A percentile compares a stretch with the other conserved stretches of the same genome.
Evolutionary conservation across 2,797 vertebrate species (phyloP).

Genomic region (Smutsia gigantea): DNA sequence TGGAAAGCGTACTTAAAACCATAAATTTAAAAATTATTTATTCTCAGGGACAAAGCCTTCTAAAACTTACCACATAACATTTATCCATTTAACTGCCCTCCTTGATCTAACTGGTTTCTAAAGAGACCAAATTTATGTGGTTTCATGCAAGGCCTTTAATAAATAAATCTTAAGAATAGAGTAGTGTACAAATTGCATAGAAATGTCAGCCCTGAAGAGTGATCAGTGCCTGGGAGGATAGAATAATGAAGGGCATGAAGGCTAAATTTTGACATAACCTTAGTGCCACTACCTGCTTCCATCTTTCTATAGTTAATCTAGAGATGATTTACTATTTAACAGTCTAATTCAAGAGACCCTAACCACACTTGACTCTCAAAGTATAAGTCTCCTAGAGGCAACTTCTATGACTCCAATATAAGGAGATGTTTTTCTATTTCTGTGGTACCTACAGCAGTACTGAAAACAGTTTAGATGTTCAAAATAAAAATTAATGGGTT

Average conservation of each 20-base stretch:
- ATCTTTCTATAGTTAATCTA: slow-evolving; percentile 33
- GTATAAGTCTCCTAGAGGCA: background rate
- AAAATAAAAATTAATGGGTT: slow-evolving; percentile 6
- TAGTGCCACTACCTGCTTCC: background rate
- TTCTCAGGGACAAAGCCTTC: slow-evolving; percentile 64
- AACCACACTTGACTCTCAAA: background rate
- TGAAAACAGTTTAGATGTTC: background rate
- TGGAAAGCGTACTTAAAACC: background rate
- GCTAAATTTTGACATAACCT: slow-evolving; percentile 53
- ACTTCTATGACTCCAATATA: background rate
- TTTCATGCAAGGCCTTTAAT: slow-evolving; percentile 65
- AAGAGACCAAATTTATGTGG: slow-evolving; percentile 69
- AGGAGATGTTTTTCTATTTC: background rate
- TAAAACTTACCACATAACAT: slow-evolving; percentile 66
- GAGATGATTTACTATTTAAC: background rate
- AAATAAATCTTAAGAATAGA: slow-evolving; percentile 74
- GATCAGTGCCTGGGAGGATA: slow-evolving; percentile 42
- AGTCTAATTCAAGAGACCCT: slow-evolving; percentile 1
- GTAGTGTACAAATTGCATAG: slow-evolving; percentile 64
- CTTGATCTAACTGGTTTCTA: slow-evolving; percentile 59
- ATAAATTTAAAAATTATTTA: slow-evolving; percentile 73
- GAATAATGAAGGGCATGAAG: slow-evolving; percentile 51
- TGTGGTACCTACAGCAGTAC: background rate
- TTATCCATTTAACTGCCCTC: slow-evolving; percentile 65
- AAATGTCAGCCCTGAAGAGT: slow-evolving; percentile 61